Conservation (phyloP, 1,140 invertebrate species). For the Scaptomyza pallida region DNA sequence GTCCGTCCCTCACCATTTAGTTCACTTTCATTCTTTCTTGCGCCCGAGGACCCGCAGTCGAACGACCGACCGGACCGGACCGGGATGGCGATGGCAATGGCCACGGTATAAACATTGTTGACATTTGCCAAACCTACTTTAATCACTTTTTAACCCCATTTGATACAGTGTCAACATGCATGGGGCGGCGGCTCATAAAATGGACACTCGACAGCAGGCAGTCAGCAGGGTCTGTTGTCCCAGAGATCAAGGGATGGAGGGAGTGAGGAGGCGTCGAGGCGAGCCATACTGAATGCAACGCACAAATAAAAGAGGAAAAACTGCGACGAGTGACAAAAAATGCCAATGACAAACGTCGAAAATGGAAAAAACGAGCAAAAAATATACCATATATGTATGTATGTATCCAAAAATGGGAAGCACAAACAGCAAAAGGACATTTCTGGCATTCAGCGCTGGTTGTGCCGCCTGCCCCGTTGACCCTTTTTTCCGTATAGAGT, state of each 20-base stretch:
- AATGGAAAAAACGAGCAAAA: conserved; percentile 47
- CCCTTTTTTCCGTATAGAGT: too few species aligned
- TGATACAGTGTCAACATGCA: conserved; percentile 83
- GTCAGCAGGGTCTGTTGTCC: conserved; percentile 5
- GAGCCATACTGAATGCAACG: conserved; percentile 35
- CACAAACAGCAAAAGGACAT: conserved; percentile 29
- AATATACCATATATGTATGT: not conserved
- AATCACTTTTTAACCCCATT: conserved; percentile 84
- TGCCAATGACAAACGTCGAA: conserved; percentile 79
- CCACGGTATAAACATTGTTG: conserved; percentile 81
- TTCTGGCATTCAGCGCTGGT: conserved; percentile 11
- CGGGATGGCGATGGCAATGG: conserved; percentile 35
- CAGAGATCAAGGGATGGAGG: not conserved
- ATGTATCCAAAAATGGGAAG: conserved; percentile 31
- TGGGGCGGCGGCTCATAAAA: conserved; percentile 72
- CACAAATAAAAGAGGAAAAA: conserved; percentile 42
- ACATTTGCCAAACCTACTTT: conserved; percentile 83
- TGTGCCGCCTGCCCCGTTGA: not conserved
- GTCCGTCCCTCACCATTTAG: not conserved
- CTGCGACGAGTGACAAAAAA: conserved; percentile 59
- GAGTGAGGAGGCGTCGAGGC: not conserved
- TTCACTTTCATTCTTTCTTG: not conserved
- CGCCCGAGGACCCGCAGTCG: conserved; percentile 9
- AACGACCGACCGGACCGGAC: conserved; percentile 3
- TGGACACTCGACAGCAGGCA: conserved; percentile 51